Conservation (phyloP, 1,140 invertebrate genomes). For the Ceratina japonica region DNA sequence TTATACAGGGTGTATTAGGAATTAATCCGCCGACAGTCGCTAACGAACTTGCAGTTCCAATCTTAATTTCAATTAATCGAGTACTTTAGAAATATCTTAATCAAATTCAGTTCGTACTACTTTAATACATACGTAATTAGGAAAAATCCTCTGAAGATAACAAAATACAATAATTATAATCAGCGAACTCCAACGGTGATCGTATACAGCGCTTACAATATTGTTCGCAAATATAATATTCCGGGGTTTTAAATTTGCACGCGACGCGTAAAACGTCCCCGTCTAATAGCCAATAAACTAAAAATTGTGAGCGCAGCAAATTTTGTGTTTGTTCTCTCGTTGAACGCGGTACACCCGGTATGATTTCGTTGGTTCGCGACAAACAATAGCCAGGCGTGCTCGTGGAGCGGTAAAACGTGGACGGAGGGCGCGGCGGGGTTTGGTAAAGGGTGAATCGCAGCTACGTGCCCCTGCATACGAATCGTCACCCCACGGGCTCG, state of each 20-base stretch:
- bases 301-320: background rate
- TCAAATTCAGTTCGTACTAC: too few species aligned
- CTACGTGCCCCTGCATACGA: constrained; percentile 71
- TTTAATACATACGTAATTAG: too few species aligned
- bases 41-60: too few species aligned
- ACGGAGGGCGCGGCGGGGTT: constrained; percentile 39
- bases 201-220: too few species aligned
- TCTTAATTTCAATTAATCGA: too few species aligned
- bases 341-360: constrained; percentile 23
- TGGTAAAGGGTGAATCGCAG: constrained; percentile 70
- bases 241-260: too few species aligned
- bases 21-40: background rate
- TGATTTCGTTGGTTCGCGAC: constrained; percentile 38
- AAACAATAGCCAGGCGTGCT: constrained; percentile 55
- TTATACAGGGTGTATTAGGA: constrained; percentile 31
- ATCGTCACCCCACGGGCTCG: constrained; percentile 39
- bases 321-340: background rate
- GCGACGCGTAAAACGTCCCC: too few species aligned
- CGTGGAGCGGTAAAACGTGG: constrained; percentile 58
- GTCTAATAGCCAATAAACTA: background rate
- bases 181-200: too few species aligned
- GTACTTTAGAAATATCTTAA: too few species aligned
- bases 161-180: too few species aligned
- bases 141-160: too few species aligned
- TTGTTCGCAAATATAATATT: too few species aligned